Percentiles rank a stretch among this genome's conserved stretches.
Evolutionary conservation across 35 echinoderm and acorn worm species (phyloP).

Genomic region (Nesometra sesokonis): DNA sequence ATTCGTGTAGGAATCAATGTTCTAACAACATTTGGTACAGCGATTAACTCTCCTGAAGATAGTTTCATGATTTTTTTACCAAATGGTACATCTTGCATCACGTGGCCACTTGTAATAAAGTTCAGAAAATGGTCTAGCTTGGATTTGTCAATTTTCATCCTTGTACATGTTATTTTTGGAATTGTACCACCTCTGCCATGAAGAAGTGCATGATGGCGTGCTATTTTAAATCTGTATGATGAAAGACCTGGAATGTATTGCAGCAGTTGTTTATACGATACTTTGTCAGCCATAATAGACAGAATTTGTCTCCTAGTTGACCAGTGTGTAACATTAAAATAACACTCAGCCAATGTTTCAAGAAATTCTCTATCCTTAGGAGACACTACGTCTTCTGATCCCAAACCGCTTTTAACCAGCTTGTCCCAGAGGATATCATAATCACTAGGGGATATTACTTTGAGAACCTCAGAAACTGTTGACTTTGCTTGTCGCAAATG

Average conservation of each 20-base stretch:
- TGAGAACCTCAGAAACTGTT: neutral
- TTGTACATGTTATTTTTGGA: too few species aligned
- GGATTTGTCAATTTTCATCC: too few species aligned
- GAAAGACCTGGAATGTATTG: constrained; percentile 6
- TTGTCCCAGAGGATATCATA: neutral
- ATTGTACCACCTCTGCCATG: too few species aligned
- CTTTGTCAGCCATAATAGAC: constrained; percentile 14
- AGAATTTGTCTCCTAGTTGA: constrained; percentile 11
- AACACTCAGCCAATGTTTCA: constrained; percentile 14
- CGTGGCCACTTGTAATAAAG: constrained; percentile 7
- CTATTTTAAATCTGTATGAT: neutral
- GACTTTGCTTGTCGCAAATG: neutral
- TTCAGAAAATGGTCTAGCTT: too few species aligned
- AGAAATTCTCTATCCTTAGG: neutral
- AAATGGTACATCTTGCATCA: constrained; percentile 29
- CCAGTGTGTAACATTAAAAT: neutral
- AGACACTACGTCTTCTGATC: neutral
- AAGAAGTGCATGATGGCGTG: too few species aligned
- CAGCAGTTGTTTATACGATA: neutral
- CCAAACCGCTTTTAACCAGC: neutral
- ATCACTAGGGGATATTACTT: constrained; percentile 1
- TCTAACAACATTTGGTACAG: constrained; percentile 3
- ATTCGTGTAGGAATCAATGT: constrained; percentile 17
- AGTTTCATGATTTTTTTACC: constrained; percentile 18
- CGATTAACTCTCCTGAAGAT: constrained; percentile 3